Base-by-base conservation (phyloP, 2,113 vertebrate genomes). In the Tachysurus fulvidraco region DNA sequence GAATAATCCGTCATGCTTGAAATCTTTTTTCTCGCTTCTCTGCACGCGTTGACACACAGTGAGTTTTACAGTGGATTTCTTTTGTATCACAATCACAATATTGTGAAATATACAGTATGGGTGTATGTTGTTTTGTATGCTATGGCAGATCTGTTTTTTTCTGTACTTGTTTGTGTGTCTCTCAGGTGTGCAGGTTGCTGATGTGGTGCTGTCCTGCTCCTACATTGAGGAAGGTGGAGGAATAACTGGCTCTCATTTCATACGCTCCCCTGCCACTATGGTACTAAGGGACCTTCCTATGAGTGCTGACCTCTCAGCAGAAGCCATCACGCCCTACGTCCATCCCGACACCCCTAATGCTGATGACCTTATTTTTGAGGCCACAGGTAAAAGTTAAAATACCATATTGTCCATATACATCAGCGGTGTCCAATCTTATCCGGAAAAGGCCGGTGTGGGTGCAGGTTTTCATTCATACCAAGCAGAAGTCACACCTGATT, bases 171-270 rank as follows among this genome's bases (percentile, higher is more conserved):
- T 71, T 71, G 82, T 21, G 1, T 57, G 23, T 41, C 50, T 83
- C n/a, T 50, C 46, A 94, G 94, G 81, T 80, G 89, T 92, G 54
- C 89, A 50, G 1, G 77, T 90, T 8, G 93, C 94, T 67, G 96
- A 98, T 12, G 89, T 98, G 1, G 88, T 95, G 23, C 89, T 97
- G 44, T 92, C 93, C 84, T 97, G 96, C 85, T 79, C 90, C 86
- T 91, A 95, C 65, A 86, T 94, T 78, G 94, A 95, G 90, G 93
- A 91, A 13, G 94, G 95, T 41, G 91, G 2, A 1, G 86, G 69
- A 7, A 89, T 89, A 78, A 92, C 88, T 0, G 91, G 92, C 0
- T 0, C 0, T 54, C 87, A 78, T 50, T 92, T 92, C 88, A 83
- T 88, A 9, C 83, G 89, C 23, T 92, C 90, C 13, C 94, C 93